Evolutionary conservation across 2,797 vertebrate species (phyloP).

Genomic region (Heteromormyrus szaboi): DNA sequence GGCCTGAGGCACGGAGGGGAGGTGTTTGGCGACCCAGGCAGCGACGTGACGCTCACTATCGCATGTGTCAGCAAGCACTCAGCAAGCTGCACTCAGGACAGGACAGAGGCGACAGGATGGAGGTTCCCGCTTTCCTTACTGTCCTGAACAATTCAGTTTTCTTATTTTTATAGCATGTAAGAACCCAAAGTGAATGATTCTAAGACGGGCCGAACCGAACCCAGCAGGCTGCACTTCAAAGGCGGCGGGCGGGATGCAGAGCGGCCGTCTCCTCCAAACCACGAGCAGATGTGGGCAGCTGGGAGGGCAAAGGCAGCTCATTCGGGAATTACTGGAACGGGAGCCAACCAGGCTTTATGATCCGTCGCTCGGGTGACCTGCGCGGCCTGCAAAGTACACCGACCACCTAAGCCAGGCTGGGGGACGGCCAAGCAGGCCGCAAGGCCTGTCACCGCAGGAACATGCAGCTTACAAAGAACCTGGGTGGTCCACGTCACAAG

Average conservation of each 20-base stretch:
- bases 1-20: neutral
- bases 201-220: neutral
- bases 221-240: neutral
- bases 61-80: neutral
- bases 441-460: neutral
- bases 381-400: neutral
- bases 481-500: constrained; percentile 2
- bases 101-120: neutral
- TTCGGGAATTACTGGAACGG: neutral
- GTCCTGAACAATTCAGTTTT: neutral
- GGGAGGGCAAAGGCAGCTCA: neutral
- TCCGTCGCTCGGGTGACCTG: neutral
- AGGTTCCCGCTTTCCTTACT: neutral
- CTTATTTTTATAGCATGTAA: neutral
- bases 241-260: neutral
- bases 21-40: neutral
- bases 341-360: neutral
- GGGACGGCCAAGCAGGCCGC: neutral
- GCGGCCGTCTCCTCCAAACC: neutral
- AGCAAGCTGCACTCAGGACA: neutral
- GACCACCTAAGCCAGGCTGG: neutral
- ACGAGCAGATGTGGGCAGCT: neutral
- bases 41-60: neutral
- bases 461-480: neutral
- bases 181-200: neutral